Base-by-base conservation (phyloP, 2,113 vertebrate genomes). In the Ptilorrhoa leucosticta region DNA sequence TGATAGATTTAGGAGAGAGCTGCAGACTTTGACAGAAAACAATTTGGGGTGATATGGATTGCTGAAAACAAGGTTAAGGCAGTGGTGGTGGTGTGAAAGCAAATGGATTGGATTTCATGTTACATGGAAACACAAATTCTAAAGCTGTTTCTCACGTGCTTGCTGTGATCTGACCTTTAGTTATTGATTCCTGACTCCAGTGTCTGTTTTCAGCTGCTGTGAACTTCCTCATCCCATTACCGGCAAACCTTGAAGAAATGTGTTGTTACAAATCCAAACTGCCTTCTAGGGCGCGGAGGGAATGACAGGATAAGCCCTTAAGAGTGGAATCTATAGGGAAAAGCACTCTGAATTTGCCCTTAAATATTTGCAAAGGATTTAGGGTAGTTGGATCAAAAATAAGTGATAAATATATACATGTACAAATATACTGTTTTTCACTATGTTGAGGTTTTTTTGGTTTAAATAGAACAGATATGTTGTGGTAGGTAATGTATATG, bases 81-180 rank as follows among this genome's bases (percentile, higher is more conserved):
- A 78, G 72, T 24, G 53, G 72, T 79, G 33, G 27, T 79, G 39
- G 37, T 68, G 72, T 94, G 94, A 96, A 94, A 92, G 60, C 82
- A 94, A 94, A 96, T 86, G 69, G 69, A 75, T 77, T 94, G 31
- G 83, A 75, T 93, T 94, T 91, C 76, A 30, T 11, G 44, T 90
- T 92, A 77, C 88, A 64, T 68, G 68, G 93, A 94, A 92, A 76
- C 92, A 92, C 79, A 87, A 64, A 75, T 96, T 93, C 76, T 96
- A n/a, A 72, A 93, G 76, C 78, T 88, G 72, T 83, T 95, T 89
- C 71, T 92, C 92, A 78, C 13, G 4, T 93, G 51, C 76, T 81
- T 92, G 68, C 90, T 93, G 69, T 71, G 88, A 81, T 95, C 48
- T 92, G 86, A 93, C 93, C 92, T 92, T 92, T 92, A 64, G 60